Evolutionary conservation across 2,888 invertebrate species (phyloP), one percentile per base, ranked within the genome.

Genomic region (Helobdella robusta): DNA sequence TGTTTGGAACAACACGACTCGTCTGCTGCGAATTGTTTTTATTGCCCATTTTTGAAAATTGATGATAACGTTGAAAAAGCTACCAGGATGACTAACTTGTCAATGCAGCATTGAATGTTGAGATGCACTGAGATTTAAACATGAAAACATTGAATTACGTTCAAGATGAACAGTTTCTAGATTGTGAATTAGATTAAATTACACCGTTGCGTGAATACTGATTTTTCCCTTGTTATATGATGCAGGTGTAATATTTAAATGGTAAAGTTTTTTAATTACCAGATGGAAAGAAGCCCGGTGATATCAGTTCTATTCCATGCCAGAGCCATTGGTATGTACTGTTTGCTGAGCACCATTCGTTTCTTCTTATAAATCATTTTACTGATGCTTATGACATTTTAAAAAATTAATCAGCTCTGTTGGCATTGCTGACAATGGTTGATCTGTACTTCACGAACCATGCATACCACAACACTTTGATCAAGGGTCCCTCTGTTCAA

Each of bases 241-340:
- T 48, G 34, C 35, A 62, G 11, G 15, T 30, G 23, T 25, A 1
- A 44, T 44, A 23, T 6, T 23, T 28, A 5, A 44, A 50, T 63
- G 28, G 1, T 46, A 46, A 25, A 61, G 28, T 46, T 2, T 1
- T 46, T 25, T 5, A 61, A 20, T 8, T 81, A 82, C 59, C 76
- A 94, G 94, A 99, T 98, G 98, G 98, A 98, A 82, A 84, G 97
- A 77, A 95, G 93, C 81, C 98, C 98, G 30, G 87, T 95, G 0
- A 93, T 99, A 75, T 91, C 97, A 62, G 86, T 87, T 84, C 78
- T 95, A 66, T 99, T 99, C 81, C 98, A 98, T 79, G 80, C 92
- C 36, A 83, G 98, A 76, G 91, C 94, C 60, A 83, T 91, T 68
- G 87, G 89, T 78, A 77, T 82, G 83, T 81, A 59, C 65, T 66